phyloP scores from a whole-genome alignment of 2,888 invertebrate species.

The Epistrophella euchroma region DNA sequence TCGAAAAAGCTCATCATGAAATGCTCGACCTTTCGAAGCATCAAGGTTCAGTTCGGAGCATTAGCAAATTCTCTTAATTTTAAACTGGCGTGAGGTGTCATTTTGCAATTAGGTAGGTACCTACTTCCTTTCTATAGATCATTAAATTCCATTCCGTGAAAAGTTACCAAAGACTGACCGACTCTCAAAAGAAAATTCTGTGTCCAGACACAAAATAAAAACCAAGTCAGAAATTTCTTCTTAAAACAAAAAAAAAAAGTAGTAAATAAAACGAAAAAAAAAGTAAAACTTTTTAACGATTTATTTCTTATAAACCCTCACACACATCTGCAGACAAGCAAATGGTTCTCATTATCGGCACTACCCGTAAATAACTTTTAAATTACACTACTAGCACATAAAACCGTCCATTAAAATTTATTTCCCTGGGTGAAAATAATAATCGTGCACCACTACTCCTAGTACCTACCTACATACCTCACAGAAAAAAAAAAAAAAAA shows the following conservation, averaged over 20 bases:
- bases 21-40: not conserved
- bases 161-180: not conserved
- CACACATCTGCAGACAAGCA: constrained; percentile 46
- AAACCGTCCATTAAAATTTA: constrained; percentile 74
- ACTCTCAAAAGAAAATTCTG: not conserved
- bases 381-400: constrained; percentile 70
- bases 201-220: constrained; percentile 23
- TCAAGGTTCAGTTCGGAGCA: not conserved
- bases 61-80: constrained; percentile 1
- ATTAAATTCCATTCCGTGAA: not conserved
- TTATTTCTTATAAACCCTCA: constrained; percentile 4
- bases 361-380: constrained; percentile 72
- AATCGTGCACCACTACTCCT: constrained; percentile 69
- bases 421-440: constrained; percentile 69
- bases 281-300: constrained; percentile 26
- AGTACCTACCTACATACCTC: too few relatives aligned
- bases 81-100: not conserved
- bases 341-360: constrained; percentile 73
- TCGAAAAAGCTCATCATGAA: not conserved
- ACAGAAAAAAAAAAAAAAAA: constrained; percentile 20
- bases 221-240: constrained; percentile 3
- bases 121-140: not conserved
- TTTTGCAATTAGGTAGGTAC: not conserved
- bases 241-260: not conserved
- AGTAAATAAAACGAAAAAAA: not conserved